These are phyloP conservation scores for Oplegnathus fasciatus DNA, from an alignment of 2,113 vertebrate genomes.

Conservation along the genomic window DNA sequence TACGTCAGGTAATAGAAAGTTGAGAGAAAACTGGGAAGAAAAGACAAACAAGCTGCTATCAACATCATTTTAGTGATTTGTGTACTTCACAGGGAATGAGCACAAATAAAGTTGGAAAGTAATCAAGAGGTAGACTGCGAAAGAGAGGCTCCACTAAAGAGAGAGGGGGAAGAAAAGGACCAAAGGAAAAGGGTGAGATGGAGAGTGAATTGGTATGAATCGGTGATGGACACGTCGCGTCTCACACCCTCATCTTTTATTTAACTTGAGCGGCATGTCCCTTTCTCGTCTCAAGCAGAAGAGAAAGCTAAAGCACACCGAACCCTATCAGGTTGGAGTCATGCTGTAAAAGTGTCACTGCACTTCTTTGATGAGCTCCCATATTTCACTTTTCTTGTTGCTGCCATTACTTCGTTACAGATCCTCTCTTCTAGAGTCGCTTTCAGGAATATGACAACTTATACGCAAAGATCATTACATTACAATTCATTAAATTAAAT, in stretches of 20 bases:
- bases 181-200: background rate
- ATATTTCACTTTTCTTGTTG: too few species aligned
- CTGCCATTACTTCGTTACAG: background rate
- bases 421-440: background rate
- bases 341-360: background rate
- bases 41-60: background rate
- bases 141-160: background rate
- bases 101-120: background rate
- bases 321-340: too few species aligned
- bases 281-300: too few species aligned
- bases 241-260: conserved; percentile 70
- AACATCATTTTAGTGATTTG: background rate
- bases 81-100: background rate
- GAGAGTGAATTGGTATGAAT: background rate
- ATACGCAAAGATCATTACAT: background rate
- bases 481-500: background rate
- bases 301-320: too few species aligned
- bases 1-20: background rate
- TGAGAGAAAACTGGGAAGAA: background rate
- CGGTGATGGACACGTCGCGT: conserved; percentile 55
- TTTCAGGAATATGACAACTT: background rate
- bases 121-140: background rate
- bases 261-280: conserved; percentile 17
- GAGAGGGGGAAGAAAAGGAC: background rate
- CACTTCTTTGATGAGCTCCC: too few species aligned